Conservation (phyloP, 2,797 vertebrate genomes). For the Malurus leucopterus region DNA sequence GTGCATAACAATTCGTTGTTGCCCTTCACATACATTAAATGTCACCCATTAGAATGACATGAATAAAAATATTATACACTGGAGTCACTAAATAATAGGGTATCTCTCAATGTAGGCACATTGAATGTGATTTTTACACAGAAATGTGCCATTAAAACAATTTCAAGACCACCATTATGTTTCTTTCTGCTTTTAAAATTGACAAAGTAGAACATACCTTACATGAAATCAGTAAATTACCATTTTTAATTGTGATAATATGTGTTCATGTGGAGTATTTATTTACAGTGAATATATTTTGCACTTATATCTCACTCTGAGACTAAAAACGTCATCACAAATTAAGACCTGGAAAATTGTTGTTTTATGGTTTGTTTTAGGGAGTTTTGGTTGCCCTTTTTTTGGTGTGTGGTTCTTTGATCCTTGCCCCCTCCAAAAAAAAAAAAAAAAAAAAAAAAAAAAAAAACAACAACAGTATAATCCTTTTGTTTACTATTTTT, state of each 20-base stretch:
- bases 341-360: neutral
- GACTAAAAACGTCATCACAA: neutral
- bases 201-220: neutral
- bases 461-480: neutral
- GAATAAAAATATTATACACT: constrained; percentile 36
- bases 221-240: neutral
- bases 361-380: neutral
- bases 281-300: neutral
- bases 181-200: neutral
- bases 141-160: neutral
- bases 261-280: neutral
- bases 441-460: neutral
- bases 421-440: neutral
- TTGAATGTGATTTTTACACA: neutral
- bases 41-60: constrained; percentile 53
- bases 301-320: neutral
- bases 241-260: neutral
- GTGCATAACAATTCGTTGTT: constrained; percentile 56
- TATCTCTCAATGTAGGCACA: neutral
- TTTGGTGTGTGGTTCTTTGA: neutral
- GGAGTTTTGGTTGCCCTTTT: neutral
- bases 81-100: neutral
- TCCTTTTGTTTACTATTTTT: neutral
- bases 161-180: neutral
- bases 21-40: constrained; percentile 57